Conservation (phyloP, 2,113 vertebrate species). For the Platysteira castanea region DNA sequence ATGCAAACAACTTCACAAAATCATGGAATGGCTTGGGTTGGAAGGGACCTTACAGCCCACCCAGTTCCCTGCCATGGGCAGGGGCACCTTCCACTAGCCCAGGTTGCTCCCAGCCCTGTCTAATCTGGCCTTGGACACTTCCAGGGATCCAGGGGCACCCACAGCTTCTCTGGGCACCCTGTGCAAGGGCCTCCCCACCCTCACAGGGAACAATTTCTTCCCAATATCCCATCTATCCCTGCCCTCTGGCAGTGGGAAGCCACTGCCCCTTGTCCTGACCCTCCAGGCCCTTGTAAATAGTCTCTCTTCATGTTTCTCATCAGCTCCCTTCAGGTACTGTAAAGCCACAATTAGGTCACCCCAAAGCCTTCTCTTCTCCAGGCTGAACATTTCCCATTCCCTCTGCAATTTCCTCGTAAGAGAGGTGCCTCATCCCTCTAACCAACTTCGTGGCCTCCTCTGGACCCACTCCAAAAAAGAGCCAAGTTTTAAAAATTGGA, state of each 20-base stretch:
- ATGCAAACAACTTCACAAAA: background rate
- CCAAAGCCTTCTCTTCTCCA: background rate
- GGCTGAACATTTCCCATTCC: background rate
- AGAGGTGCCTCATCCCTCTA: background rate
- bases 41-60: background rate
- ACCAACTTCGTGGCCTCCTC: background rate
- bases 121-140: fast-evolving
- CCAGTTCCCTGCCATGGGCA: background rate
- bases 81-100: fast-evolving
- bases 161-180: background rate
- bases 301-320: background rate
- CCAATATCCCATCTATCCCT: fast-evolving
- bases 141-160: background rate
- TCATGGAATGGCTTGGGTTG: background rate
- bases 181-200: background rate
- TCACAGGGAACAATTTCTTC: fast-evolving
- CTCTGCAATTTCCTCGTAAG: background rate
- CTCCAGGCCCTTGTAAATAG: background rate
- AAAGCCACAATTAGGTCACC: background rate
- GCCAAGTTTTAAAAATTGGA: background rate
- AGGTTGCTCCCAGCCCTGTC: fast-evolving
- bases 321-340: background rate
- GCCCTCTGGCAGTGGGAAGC: background rate
- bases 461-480: background rate
- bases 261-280: background rate